A percentile compares a stretch with the other conserved stretches of the same genome.
phyloP scores from a whole-genome alignment of 2,888 invertebrate species.

The Drosophila cognata region DNA sequence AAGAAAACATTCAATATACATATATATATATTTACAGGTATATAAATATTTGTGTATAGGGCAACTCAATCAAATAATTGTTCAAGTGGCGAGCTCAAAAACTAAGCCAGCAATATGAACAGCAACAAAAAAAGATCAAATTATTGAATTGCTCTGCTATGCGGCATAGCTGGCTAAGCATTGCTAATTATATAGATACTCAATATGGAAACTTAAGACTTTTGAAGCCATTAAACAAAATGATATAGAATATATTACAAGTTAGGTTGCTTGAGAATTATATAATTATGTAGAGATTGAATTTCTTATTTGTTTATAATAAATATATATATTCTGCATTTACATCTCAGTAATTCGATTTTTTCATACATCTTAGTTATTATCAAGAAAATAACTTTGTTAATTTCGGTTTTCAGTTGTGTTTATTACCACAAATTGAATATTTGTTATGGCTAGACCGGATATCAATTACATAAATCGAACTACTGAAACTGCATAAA shows the following conservation, averaged over 20 bases:
- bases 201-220: background rate
- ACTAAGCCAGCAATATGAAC: conserved; percentile 30
- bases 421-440: conserved; percentile 20
- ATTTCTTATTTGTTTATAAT: background rate
- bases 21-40: conserved; percentile 13
- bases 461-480: conserved; percentile 27
- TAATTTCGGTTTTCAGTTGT: background rate
- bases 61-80: conserved; percentile 61
- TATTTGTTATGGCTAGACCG: conserved; percentile 5
- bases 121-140: conserved; percentile 8
- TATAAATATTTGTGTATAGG: background rate
- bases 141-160: conserved; percentile 11
- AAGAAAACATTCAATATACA: conserved; percentile 30
- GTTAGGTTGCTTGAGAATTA: background rate
- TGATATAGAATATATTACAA: background rate
- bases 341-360: background rate
- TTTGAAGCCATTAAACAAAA: background rate
- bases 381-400: background rate
- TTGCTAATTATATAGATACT: background rate
- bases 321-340: background rate
- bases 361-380: background rate
- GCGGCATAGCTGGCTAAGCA: background rate
- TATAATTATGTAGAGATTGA: background rate
- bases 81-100: conserved; percentile 47
- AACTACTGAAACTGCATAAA: conserved; percentile 9